Evolutionary conservation across 1,140 invertebrate genomes (phyloP), one percentile per base, ranked within the genome.

Genomic region (Colletes latitarsis): DNA sequence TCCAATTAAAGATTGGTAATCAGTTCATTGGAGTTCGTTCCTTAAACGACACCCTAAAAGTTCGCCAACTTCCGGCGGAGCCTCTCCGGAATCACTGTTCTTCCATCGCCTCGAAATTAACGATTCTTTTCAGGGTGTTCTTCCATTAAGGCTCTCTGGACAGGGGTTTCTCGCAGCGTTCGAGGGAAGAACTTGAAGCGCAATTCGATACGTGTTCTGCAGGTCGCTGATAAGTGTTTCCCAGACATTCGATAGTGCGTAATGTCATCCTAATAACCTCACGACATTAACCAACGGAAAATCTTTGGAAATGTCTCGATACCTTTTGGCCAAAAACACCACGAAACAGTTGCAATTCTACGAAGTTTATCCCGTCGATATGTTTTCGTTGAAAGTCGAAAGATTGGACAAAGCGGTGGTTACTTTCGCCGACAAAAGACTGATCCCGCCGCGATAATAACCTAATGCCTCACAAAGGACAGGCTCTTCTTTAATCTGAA

Each of bases 391-490:
- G 17, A 30, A 71, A 46, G 57, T 17, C 15, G 39, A 8, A 17
- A 49, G 49, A 77, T 55, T 55, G 17, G 43, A 52, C 41, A 70
- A 77, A 39, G 43, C 43, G 14, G 12, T 10, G 55, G 6, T 21
- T 21, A 39, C 46, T 49, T n/a, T 14, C 8, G 6, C 9, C 21
- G 5, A 6, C 17, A 30, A 55, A 77, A 60, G 15, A 62, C 41
- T 0, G 17, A 43, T 39, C 68, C 49, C 21, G 21, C n/a, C 30
- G 6, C 15, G 6, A 39, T 71, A 43, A 78, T 39, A 43, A 68
- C 30, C 76, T 70, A 78, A 78, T 81, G 79, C 84, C 71, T 71
- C 79, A 76, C 60, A 83, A 84, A 81, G 55, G 43, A 39, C 39
- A 67, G 67, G 64, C 43, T 72, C 64, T 30, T 15, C 41, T 39